Base-by-base conservation (phyloP, 37 sponge, comb jelly and placozoan genomes). In the Lycopodina hypogea region DNA sequence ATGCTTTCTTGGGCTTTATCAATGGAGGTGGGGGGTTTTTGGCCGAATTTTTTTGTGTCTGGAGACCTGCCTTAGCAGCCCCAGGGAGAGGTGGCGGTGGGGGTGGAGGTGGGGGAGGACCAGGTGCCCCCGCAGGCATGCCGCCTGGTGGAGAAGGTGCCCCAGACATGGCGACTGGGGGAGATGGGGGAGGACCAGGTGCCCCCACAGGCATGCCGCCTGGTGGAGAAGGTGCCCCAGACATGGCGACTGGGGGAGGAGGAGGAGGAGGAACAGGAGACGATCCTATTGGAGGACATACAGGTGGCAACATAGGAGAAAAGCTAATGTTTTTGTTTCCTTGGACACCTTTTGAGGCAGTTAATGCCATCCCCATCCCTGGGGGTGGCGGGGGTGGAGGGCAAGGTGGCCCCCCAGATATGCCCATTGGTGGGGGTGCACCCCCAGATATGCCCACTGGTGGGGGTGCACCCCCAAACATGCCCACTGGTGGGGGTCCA, bases 61-160 rank as follows among this genome's bases (percentile, higher is more conserved):
- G n/a, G n/a, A n/a, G n/a, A n/a, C n/a, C n/a, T n/a, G 48, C 9
- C 36, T 36, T 62, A 42, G 0, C 21, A 19, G 40, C 67, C 74
- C 14, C 30, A 65, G 66, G 66, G 30, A 50, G 53, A 39, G 76
- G 59, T 0, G 71, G 71, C 3, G 28, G 66, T 9, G 82, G 82
- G 29, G 74, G 74, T 17, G 68, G 78, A 3, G 71, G 71, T 1
- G 28, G 66, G 30, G 82, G 82, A 29, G 74, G 74, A 11, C 71
- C 71, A 42, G 38, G 38, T 34, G 39, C 18, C 64, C 8, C 11
- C 11, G 64, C 9, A 11, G 24, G 24, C 37, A 4, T 12, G 4
- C 9, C 19, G 7, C 51, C 51, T 45, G 72, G 51, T 22, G 72
- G 52, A 3, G 52, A 24, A 40, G 72, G 72, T 38, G 72, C 29